phyloP scores from a whole-genome alignment of 2,797 vertebrate species.

The Pagetopsis macropterus region DNA sequence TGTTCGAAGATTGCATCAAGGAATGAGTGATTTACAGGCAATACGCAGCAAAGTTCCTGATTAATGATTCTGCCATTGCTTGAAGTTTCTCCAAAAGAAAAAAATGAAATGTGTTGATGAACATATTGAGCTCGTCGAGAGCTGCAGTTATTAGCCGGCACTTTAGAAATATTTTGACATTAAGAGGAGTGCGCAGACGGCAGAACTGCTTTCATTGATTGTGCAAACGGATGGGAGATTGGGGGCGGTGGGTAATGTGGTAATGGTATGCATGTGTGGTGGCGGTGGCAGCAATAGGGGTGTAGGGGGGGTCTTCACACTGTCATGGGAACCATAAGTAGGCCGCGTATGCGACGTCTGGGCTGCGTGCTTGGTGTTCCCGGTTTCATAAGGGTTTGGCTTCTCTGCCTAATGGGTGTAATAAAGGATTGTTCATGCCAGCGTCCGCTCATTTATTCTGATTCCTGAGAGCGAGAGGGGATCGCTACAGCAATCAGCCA shows the following conservation, averaged over 20 bases:
- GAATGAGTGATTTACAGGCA: slow-evolving; percentile 59
- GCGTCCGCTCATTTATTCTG: slow-evolving; percentile 92
- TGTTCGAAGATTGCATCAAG: slow-evolving; percentile 57
- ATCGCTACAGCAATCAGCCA: slow-evolving; percentile 87
- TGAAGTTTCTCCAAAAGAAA: slow-evolving; percentile 55
- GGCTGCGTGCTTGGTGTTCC: slow-evolving; percentile 48
- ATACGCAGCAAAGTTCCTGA: slow-evolving; percentile 61
- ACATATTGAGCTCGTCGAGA: slow-evolving; percentile 67
- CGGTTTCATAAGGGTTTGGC: slow-evolving; percentile 69
- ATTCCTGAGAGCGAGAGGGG: slow-evolving; percentile 88
- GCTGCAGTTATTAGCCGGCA: slow-evolving; percentile 53
- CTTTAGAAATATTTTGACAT: slow-evolving; percentile 66
- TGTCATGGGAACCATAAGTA: slow-evolving; percentile 63
- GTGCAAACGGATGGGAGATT: slow-evolving; percentile 36
- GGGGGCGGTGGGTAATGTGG: slow-evolving; percentile 39
- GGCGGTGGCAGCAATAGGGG: slow-evolving; percentile 1
- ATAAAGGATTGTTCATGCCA: slow-evolving; percentile 92
- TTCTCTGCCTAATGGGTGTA: slow-evolving; percentile 89
- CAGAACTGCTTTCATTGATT: slow-evolving; percentile 33
- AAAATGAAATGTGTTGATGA: slow-evolving; percentile 52
- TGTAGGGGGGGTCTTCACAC: slow-evolving; percentile 44
- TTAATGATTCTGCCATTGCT: slow-evolving; percentile 62
- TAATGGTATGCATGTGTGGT: slow-evolving; percentile 59
- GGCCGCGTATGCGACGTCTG: slow-evolving; percentile 58
- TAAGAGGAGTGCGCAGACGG: slow-evolving; percentile 24